Evolutionary conservation across 1,140 invertebrate genomes (phyloP), one percentile per base, ranked within the genome.

Genomic region (Sweltsa coloradensis): DNA sequence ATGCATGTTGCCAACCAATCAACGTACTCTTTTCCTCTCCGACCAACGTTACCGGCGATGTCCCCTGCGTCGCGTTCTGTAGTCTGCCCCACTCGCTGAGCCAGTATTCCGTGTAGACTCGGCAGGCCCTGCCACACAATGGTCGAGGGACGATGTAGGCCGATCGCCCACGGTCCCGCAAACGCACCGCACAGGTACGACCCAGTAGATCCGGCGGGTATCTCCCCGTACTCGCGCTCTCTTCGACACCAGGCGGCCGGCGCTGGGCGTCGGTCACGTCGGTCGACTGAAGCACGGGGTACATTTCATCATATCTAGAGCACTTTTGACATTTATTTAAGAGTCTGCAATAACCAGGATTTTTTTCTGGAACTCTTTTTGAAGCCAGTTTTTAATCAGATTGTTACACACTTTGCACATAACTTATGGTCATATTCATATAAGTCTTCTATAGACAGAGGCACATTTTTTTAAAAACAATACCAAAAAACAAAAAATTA

Each of bases 161-260:
- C 6, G 31, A 24, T 14, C 63, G 70, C 44, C 75, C 61, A 27
- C 65, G 52, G 39, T 72, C 55, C 1, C 78, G n/a, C 78, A 55
- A 79, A 81, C 14, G 79, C 71, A 41, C n/a, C n/a, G n/a, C 64
- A 68, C 46, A 79, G 59, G 55, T 85, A 85, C 24, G n/a, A 70
- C 62, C 36, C 75, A 51, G 63, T 83, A 84, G 39, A 81, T 72
- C 52, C 65, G 64, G 47, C 57, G 16, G 73, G 71, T 50, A 82
- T 77, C 53, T 72, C 67, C 1, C 79, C 78, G 53, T 74, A 74
- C 55, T 79, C 75, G 51, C 75, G 57, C 53, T 79, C 75, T 51
- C 36, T 72, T 69, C 46, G 51, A 60, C 54, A 47, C 43, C 3
- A 50, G 36, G 34, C 45, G 39, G 41, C 43, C 46, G 49, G 55